Percentiles rank a stretch among this genome's conserved stretches.
Conservation (phyloP, 2,797 vertebrate genomes). For the Crocodylus rhombifer region DNA sequence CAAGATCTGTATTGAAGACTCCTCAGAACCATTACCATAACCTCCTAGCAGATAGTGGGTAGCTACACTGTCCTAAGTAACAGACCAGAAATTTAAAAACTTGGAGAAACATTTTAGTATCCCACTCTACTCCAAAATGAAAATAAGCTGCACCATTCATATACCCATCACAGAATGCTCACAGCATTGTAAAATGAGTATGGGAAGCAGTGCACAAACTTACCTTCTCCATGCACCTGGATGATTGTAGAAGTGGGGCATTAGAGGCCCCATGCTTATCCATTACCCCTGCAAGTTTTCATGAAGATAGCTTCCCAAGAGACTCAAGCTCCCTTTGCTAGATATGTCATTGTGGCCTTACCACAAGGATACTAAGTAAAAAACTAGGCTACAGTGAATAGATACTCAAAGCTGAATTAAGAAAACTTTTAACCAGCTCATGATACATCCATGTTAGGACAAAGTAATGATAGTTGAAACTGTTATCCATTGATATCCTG, state of each 20-base stretch:
- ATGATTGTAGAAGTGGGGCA: neutral
- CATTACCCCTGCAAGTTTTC: neutral
- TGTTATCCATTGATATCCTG: conserved; percentile 27
- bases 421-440: conserved; percentile 32
- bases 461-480: neutral
- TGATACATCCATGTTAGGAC: neutral
- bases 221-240: neutral
- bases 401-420: conserved; percentile 2
- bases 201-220: neutral
- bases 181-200: neutral
- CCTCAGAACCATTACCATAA: neutral
- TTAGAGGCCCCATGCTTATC: neutral
- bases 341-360: neutral
- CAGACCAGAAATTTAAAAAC: neutral
- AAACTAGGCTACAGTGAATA: neutral
- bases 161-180: neutral
- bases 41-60: neutral
- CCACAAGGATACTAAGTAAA: neutral
- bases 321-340: neutral
- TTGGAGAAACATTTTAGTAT: neutral
- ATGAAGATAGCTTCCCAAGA: neutral
- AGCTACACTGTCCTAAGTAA: neutral
- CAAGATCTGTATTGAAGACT: neutral
- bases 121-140: neutral
- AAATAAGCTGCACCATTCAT: neutral